Base-by-base conservation (phyloP, 2,888 invertebrate species). In the Drosophila subsilvestris region DNA sequence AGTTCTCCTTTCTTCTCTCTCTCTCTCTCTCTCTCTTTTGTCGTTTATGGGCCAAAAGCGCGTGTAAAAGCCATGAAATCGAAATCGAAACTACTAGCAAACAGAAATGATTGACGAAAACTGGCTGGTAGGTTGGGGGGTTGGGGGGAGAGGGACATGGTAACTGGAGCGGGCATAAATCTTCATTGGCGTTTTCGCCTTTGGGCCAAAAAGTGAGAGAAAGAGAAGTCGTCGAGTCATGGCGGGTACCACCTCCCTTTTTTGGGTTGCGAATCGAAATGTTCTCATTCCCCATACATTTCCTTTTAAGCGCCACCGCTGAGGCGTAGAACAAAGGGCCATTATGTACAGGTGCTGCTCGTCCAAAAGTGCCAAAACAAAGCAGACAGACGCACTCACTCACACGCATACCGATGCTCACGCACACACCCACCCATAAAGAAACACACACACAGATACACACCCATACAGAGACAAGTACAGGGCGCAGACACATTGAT, bases 11-110 rank as follows among this genome's bases (percentile, higher is more conserved):
- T n/a, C 32, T 14, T 14, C 37, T 6, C 37, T 37, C 37, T 37
- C n/a, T n/a, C n/a, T n/a, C n/a, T n/a, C n/a, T n/a, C n/a, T n/a
- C n/a, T 14, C 37, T 6, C 37, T 37, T 14, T 37, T 14, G 47
- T 42, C 42, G 48, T 53, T 53, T 50, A 27, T 60, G 54, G 53
- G 32, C 57, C 54, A 63, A 84, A 86, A 83, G 86, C 87, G 83
- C 84, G 83, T 85, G 88, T 87, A 84, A 87, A 86, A 75, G 86
- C 86, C 86, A 85, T 86, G 86, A 85, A 85, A 88, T 88, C 81
- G 86, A 75, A 82, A 79, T 82, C 75, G 75, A 75, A 70, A 63
- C 57, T 63, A 80, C 86, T 88, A 80, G 75, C 88, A 72, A 59
- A 56, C 51, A 51, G 56, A 72, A 78, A 74, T 87, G 84, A 85